Evolutionary conservation across 2,113 vertebrate genomes (phyloP).

Genomic region (Caloenas nicobarica): DNA sequence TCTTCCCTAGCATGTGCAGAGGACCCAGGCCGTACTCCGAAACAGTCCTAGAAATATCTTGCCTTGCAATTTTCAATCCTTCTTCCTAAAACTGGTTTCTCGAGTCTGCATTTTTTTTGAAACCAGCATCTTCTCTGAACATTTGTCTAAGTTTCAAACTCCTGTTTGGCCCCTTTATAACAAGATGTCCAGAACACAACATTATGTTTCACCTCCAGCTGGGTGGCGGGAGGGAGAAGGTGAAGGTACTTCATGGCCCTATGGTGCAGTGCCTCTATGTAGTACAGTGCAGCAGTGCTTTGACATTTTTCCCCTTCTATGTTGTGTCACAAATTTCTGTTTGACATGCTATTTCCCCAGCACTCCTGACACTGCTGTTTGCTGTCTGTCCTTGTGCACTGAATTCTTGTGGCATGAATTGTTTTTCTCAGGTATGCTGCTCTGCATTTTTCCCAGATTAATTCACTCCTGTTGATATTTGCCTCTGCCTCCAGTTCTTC

Average conservation of each 20-base stretch:
- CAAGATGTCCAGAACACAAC: neutral
- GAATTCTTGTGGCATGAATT: slow-evolving; percentile 38
- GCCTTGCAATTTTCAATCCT: neutral
- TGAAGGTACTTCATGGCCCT: neutral
- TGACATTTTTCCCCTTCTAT: neutral
- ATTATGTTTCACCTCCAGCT: neutral
- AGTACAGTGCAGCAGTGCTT: neutral
- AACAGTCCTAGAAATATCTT: neutral
- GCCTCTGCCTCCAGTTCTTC: neutral
- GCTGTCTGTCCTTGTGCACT: neutral
- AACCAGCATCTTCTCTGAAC: neutral
- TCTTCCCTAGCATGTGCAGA: neutral
- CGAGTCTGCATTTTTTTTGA: neutral
- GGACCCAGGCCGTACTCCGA: neutral
- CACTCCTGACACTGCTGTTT: neutral
- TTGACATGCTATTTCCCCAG: neutral
- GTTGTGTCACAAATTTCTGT: neutral
- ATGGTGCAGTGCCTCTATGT: neutral
- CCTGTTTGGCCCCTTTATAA: neutral
- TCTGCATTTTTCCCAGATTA: slow-evolving; percentile 10
- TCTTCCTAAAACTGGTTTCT: neutral
- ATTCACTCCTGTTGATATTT: neutral
- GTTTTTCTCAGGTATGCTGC: slow-evolving; percentile 21
- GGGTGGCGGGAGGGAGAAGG: neutral
- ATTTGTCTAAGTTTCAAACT: neutral